These are phyloP conservation scores for Rhinella marina DNA, from an alignment of 2,797 vertebrate species.

Conservation along the genomic window DNA sequence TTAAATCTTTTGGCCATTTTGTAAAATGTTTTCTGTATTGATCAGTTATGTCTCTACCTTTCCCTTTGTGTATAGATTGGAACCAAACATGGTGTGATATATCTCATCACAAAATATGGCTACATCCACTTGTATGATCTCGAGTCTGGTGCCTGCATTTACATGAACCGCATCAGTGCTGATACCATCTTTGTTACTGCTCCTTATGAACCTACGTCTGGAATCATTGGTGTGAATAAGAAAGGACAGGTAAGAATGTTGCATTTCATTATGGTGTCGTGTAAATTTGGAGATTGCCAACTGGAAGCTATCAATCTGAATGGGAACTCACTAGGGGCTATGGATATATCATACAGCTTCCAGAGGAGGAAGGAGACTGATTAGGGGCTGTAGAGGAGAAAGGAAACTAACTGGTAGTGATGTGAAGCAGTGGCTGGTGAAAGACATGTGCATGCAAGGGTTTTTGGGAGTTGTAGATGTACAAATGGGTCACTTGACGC, in stretches of 20 bases:
- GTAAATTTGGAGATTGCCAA: no score
- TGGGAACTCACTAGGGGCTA: no score
- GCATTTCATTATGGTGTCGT: neutral
- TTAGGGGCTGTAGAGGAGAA: no score
- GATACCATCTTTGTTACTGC: conserved; percentile 95
- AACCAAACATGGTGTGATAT: conserved; percentile 89
- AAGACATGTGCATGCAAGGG: no score
- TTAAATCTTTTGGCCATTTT: neutral
- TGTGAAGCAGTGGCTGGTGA: no score
- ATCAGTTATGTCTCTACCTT: neutral
- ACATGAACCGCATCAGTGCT: conserved; percentile 93
- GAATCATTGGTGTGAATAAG: conserved; percentile 95
- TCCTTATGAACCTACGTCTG: conserved; percentile 88
- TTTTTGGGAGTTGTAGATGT: no score
- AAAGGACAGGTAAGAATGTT: conserved; percentile 85
- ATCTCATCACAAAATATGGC: conserved; percentile 93
- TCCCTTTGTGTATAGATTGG: conserved; percentile 79
- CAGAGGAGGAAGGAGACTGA: no score
- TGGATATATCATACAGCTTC: no score
- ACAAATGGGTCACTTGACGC: no score
- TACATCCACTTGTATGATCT: conserved; percentile 93
- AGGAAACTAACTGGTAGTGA: no score
- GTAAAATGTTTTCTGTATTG: neutral
- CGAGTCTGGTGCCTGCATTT: conserved; percentile 92
- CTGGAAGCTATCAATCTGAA: no score